phyloP scores from a whole-genome alignment of 2,888 invertebrate genomes.

The Euspilapteryx auroguttella region DNA sequence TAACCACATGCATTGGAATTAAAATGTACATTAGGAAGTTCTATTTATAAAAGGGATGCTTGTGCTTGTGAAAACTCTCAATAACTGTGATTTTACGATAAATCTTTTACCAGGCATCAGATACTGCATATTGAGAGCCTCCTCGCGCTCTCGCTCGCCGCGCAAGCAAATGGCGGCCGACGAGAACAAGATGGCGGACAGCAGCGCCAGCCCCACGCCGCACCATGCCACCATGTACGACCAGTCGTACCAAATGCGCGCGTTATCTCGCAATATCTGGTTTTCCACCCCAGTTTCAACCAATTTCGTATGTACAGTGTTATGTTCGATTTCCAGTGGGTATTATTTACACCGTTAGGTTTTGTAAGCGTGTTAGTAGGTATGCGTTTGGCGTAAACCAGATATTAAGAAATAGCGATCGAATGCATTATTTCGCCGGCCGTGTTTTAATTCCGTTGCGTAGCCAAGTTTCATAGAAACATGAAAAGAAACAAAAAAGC shows the following conservation, averaged over 20 bases:
- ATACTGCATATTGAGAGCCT: constrained; percentile 96
- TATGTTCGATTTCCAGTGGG: constrained; percentile 21
- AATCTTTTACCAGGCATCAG: constrained; percentile 96
- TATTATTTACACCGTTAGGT: constrained; percentile 15
- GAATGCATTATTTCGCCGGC: constrained; percentile 37
- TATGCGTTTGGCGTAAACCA: constrained; percentile 49
- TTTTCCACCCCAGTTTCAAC: constrained; percentile 14
- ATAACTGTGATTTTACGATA: no score
- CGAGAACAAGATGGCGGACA: constrained; percentile 90
- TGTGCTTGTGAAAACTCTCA: no score
- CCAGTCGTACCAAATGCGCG: constrained; percentile 91
- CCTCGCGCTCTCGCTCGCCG: constrained; percentile 91
- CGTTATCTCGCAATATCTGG: constrained; percentile 85
- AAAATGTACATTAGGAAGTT: no score
- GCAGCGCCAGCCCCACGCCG: constrained; percentile 88
- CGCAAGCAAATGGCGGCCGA: constrained; percentile 93
- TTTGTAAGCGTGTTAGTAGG: constrained; percentile 48
- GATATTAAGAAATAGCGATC: constrained; percentile 39
- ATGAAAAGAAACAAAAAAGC: constrained; percentile 61
- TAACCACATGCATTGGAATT: no score
- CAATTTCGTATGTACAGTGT: background rate
- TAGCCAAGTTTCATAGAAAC: constrained; percentile 58
- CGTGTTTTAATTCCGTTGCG: constrained; percentile 28
- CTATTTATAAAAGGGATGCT: no score
- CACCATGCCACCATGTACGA: constrained; percentile 97